phyloP scores from a whole-genome alignment of 53 echinoderm and acorn worm species.

The Hippasteria phrygiana region DNA sequence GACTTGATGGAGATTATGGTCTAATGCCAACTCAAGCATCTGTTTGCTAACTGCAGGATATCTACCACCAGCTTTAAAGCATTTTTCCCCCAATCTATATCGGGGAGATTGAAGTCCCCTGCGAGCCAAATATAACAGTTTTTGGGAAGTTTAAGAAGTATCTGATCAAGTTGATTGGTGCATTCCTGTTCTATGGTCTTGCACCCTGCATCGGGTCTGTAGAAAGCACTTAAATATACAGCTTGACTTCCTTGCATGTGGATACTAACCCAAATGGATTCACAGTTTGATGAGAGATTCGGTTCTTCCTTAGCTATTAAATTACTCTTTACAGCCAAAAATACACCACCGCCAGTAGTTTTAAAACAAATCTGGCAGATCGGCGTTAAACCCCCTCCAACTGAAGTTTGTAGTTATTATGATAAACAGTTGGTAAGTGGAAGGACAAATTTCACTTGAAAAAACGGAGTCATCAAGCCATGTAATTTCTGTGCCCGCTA shows the following conservation, averaged over 20 bases:
- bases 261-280: slow-evolving; percentile 63
- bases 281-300: slow-evolving; percentile 19
- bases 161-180: slow-evolving; percentile 39
- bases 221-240: slow-evolving; percentile 40
- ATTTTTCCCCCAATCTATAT: slow-evolving; percentile 46
- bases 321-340: too few relatives aligned
- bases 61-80: slow-evolving; percentile 52
- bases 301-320: slow-evolving; percentile 62
- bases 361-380: too few relatives aligned
- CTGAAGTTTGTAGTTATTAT: too few relatives aligned
- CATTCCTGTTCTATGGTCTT: slow-evolving; percentile 22
- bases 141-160: slow-evolving; percentile 25
- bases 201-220: slow-evolving; percentile 40
- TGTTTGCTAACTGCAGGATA: slow-evolving; percentile 64
- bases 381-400: too few relatives aligned
- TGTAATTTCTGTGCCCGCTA: too few relatives aligned
- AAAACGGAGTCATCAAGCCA: too few relatives aligned
- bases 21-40: slow-evolving; percentile 35
- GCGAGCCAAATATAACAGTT: slow-evolving; percentile 29
- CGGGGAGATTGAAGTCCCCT: slow-evolving; percentile 56
- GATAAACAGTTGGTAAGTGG: too few relatives aligned
- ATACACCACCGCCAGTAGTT: too few relatives aligned
- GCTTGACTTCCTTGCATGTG: slow-evolving; percentile 50
- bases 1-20: slow-evolving; percentile 45
- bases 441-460: too few relatives aligned